A percentile compares a stretch with the other conserved stretches of the same genome.
Conservation (phyloP, 2,888 invertebrate species). For the Dioctria rufipes region DNA sequence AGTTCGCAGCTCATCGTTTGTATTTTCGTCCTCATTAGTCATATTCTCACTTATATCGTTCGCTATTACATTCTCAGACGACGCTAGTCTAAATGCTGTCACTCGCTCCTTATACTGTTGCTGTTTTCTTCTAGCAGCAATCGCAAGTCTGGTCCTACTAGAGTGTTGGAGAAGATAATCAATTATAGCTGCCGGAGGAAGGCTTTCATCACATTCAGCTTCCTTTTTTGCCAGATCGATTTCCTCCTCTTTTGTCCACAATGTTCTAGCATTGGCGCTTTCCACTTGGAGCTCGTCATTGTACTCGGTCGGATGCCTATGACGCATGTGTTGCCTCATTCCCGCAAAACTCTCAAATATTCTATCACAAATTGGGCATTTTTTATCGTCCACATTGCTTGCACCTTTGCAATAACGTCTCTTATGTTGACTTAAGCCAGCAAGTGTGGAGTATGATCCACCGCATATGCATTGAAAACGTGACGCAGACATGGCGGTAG, state of each 20-base stretch:
- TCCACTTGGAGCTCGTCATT: not conserved
- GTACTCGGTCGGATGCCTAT: not conserved
- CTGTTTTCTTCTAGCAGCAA: not conserved
- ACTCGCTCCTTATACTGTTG: no score
- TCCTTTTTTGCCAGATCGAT: not conserved
- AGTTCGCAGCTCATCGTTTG: no score
- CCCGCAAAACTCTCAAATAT: not conserved
- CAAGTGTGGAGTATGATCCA: not conserved
- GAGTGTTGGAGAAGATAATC: not conserved
- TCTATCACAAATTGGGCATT: not conserved
- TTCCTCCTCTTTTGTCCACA: not conserved
- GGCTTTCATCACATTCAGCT: not conserved
- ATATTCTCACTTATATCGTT: no score
- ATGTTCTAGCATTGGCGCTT: not conserved
- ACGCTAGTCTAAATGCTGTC: no score
- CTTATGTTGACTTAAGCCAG: not conserved
- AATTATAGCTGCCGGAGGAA: not conserved
- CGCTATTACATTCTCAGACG: no score
- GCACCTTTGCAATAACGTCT: not conserved
- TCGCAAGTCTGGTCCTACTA: not conserved
- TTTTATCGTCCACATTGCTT: not conserved
- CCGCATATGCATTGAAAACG: not conserved
- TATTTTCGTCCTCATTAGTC: no score
- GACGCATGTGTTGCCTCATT: not conserved
- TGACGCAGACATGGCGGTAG: not conserved